These are phyloP conservation scores for Equus quagga DNA, from an alignment of 2,113 vertebrate genomes.

Conservation along the genomic window DNA sequence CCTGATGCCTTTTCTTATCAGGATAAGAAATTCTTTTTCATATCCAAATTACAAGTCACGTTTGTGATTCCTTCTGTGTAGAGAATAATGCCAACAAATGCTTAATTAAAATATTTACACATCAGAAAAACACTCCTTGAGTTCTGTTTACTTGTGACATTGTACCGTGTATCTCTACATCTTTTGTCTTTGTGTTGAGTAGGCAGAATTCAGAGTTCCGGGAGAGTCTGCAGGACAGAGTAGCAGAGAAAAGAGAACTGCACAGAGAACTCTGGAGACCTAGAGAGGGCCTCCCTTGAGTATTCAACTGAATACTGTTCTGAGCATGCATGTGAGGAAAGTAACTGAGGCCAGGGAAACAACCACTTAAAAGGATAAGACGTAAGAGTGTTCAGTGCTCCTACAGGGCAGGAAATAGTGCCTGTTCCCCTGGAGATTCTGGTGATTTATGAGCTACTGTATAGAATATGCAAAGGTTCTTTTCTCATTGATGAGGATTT, in stretches of 20 bases:
- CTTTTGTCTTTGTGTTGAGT: neutral
- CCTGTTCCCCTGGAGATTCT: neutral
- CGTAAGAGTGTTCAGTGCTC: neutral
- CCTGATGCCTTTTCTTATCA: neutral
- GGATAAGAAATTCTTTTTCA: neutral
- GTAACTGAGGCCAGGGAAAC: neutral
- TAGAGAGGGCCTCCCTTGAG: neutral
- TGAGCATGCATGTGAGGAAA: neutral
- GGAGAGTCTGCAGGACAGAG: neutral
- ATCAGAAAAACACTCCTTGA: neutral
- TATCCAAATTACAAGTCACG: neutral
- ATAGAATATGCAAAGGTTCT: neutral
- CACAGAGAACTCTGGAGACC: neutral
- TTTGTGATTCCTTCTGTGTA: neutral
- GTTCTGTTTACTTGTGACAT: neutral
- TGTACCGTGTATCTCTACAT: neutral
- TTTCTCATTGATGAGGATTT: neutral
- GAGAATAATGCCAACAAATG: neutral
- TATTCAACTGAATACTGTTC: neutral
- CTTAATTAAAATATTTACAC: neutral
- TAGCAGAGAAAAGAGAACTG: neutral
- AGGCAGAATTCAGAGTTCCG: neutral
- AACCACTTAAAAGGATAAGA: neutral
- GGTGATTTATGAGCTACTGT: neutral
- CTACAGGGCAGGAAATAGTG: neutral